These are phyloP conservation scores for Enteromius anoplus DNA, from an alignment of 2,797 vertebrate genomes.

Conservation along the genomic window DNA sequence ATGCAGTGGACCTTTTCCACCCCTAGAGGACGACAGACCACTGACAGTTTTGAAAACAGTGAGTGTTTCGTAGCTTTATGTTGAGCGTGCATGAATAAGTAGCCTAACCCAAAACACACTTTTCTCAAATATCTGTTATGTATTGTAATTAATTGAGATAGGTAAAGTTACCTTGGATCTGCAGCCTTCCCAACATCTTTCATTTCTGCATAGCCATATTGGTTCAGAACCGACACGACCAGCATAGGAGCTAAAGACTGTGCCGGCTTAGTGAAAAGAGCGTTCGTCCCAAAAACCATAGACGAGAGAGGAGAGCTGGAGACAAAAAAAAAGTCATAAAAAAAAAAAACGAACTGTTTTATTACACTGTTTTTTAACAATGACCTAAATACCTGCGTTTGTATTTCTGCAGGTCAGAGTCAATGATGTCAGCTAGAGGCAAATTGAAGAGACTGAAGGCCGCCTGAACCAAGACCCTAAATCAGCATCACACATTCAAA, in stretches of 20 bases:
- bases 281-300: slow-evolving; percentile 92
- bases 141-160: neutral
- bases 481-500: slow-evolving; percentile 4
- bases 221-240: slow-evolving; percentile 83
- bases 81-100: too few species aligned
- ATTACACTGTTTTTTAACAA: neutral
- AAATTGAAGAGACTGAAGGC: slow-evolving; percentile 88
- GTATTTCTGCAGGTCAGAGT: slow-evolving; percentile 84
- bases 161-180: slow-evolving; percentile 72
- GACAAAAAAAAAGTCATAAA: neutral
- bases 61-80: neutral
- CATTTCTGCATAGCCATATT: slow-evolving; percentile 84
- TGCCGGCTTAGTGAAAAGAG: slow-evolving; percentile 90
- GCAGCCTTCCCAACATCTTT: slow-evolving; percentile 64
- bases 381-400: slow-evolving; percentile 78
- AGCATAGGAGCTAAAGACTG: slow-evolving; percentile 90
- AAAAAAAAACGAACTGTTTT: neutral
- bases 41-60: neutral
- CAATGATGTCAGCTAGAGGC: slow-evolving; percentile 89
- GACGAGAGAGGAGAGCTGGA: slow-evolving; percentile 88
- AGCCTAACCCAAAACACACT: too few species aligned
- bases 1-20: neutral
- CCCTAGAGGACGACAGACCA: slow-evolving; percentile 35
- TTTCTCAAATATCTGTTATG: neutral
- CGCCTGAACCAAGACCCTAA: slow-evolving; percentile 85